A percentile compares a stretch with the other conserved stretches of the same genome.
phyloP scores from a whole-genome alignment of 2,888 invertebrate species.

The Nemotelus pantherinus region DNA sequence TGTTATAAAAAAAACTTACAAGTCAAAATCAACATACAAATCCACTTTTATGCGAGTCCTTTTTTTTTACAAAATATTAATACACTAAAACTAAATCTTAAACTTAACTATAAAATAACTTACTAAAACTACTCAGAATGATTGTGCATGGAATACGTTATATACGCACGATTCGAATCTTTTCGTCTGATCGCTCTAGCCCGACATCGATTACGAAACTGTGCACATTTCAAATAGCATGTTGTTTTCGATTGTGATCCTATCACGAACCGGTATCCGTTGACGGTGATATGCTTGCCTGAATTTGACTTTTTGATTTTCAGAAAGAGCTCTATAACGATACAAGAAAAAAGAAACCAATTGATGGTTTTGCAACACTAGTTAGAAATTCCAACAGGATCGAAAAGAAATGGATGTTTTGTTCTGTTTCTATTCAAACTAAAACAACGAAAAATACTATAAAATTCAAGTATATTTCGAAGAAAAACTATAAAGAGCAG shows the following conservation, averaged over 20 bases:
- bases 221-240: constrained; percentile 62
- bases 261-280: constrained; percentile 59
- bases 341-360: constrained; percentile 5
- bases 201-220: constrained; percentile 60
- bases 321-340: constrained; percentile 20
- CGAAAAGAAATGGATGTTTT: too few species aligned
- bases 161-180: constrained; percentile 55
- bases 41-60: background rate
- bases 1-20: background rate
- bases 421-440: too few species aligned
- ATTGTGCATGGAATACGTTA: constrained; percentile 60
- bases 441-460: too few species aligned
- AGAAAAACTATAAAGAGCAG: too few species aligned
- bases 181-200: constrained; percentile 61
- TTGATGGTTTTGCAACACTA: background rate
- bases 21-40: background rate
- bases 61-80: too few species aligned
- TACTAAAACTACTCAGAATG: constrained; percentile 51
- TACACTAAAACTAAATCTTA: background rate
- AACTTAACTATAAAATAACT: background rate
- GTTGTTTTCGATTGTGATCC: constrained; percentile 60
- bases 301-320: constrained; percentile 12
- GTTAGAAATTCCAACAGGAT: background rate
- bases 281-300: constrained; percentile 21
- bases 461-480: too few species aligned